Percentiles rank a stretch among this genome's conserved stretches.
These are phyloP conservation scores for Parnassius apollo DNA, from an alignment of 2,888 invertebrate species.

Conservation along the genomic window DNA sequence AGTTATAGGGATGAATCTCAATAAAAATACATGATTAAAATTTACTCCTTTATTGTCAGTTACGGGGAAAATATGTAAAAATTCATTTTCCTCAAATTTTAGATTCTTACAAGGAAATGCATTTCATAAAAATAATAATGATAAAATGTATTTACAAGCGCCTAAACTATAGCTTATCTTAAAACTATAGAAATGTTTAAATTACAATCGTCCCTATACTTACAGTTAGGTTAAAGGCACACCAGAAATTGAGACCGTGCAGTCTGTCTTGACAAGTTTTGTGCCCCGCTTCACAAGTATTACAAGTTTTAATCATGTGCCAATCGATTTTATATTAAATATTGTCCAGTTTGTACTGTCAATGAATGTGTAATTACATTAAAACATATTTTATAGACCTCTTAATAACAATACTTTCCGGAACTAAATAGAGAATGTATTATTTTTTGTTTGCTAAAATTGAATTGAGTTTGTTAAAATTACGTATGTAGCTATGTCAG, in stretches of 20 bases:
- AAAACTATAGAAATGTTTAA: slow-evolving; percentile 59
- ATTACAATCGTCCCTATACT: slow-evolving; percentile 56
- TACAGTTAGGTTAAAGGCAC: slow-evolving; percentile 62
- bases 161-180: slow-evolving; percentile 41
- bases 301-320: slow-evolving; percentile 24
- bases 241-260: slow-evolving; percentile 42
- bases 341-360: slow-evolving; percentile 25
- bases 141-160: slow-evolving; percentile 74
- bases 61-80: slow-evolving; percentile 73
- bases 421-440: too few species aligned
- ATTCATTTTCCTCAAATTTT: slow-evolving; percentile 70
- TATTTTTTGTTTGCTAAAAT: too few species aligned
- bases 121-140: slow-evolving; percentile 73
- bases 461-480: too few species aligned
- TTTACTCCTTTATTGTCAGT: slow-evolving; percentile 79
- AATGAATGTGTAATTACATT: too few species aligned
- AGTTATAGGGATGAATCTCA: not conserved
- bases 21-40: slow-evolving; percentile 39
- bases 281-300: slow-evolving; percentile 44
- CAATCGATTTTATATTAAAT: slow-evolving; percentile 16
- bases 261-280: slow-evolving; percentile 32
- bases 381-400: too few species aligned
- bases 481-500: not conserved
- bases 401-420: too few species aligned
- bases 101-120: slow-evolving; percentile 75